Conservation (phyloP, 2,888 invertebrate species). For the Amphipoea lucens region DNA sequence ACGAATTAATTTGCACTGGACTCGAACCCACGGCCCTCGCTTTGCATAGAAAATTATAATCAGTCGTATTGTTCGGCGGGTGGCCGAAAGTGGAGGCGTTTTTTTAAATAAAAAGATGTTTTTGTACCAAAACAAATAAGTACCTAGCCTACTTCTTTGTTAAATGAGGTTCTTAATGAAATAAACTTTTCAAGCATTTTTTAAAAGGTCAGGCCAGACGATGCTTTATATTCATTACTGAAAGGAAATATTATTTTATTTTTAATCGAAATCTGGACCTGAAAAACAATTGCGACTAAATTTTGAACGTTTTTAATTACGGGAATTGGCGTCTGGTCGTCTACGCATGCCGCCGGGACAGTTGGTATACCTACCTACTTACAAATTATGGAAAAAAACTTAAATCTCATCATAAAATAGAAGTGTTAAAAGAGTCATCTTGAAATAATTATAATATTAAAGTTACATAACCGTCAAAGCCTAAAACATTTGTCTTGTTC, state of each 20-base stretch:
- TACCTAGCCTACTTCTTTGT: no score
- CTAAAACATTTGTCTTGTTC: conserved; percentile 42
- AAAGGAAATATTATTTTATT: no score
- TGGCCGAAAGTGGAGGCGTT: background rate
- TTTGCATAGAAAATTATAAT: conserved; percentile 54
- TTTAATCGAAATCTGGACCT: no score
- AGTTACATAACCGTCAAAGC: background rate
- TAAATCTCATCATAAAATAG: background rate
- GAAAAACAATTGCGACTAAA: no score
- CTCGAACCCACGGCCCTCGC: conserved; percentile 22
- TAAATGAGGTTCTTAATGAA: background rate
- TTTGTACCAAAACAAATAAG: background rate
- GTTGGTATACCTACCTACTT: no score
- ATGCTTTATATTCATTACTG: background rate
- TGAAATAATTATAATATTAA: background rate
- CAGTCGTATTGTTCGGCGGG: conserved; percentile 37
- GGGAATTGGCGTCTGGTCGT: no score
- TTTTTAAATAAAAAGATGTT: background rate
- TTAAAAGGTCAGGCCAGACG: background rate
- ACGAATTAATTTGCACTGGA: conserved; percentile 49
- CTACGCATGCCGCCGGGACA: no score
- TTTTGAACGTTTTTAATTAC: no score
- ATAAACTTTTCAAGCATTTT: background rate
- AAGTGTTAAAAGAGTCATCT: background rate
- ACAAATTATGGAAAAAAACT: no score